Evolutionary conservation across 2,888 invertebrate genomes (phyloP).

Genomic region (Platycheirus albimanus): DNA sequence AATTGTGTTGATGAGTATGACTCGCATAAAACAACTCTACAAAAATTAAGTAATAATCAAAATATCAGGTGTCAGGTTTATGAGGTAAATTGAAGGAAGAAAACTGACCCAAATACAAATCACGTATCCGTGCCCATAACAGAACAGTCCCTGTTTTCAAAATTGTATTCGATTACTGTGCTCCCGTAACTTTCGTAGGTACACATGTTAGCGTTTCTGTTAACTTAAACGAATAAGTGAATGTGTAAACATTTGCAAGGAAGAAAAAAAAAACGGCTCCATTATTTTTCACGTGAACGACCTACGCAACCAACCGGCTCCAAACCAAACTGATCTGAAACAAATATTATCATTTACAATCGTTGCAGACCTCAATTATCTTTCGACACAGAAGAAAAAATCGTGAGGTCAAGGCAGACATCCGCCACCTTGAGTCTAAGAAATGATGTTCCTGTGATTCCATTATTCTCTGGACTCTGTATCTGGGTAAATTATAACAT

Average conservation of each 20-base stretch:
- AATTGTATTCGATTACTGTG: no score
- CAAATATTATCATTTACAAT: constrained; percentile 30
- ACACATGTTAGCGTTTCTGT: no score
- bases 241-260: background rate
- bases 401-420: constrained; percentile 47
- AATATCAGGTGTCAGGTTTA: no score
- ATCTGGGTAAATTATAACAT: constrained; percentile 45
- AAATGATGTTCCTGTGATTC: constrained; percentile 9
- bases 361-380: constrained; percentile 36
- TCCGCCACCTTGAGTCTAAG: constrained; percentile 21
- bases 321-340: constrained; percentile 16
- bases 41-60: no score
- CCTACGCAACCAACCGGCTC: constrained; percentile 6
- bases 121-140: background rate
- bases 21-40: no score
- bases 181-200: no score
- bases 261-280: background rate
- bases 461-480: constrained; percentile 8
- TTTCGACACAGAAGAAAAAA: constrained; percentile 22
- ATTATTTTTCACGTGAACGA: constrained; percentile 8
- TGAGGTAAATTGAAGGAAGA: no score
- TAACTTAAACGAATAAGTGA: background rate
- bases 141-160: background rate
- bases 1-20: no score
- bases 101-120: constrained; percentile 23